Base-by-base conservation (phyloP, 2,797 vertebrate species). In the Enteromius treurensis region DNA sequence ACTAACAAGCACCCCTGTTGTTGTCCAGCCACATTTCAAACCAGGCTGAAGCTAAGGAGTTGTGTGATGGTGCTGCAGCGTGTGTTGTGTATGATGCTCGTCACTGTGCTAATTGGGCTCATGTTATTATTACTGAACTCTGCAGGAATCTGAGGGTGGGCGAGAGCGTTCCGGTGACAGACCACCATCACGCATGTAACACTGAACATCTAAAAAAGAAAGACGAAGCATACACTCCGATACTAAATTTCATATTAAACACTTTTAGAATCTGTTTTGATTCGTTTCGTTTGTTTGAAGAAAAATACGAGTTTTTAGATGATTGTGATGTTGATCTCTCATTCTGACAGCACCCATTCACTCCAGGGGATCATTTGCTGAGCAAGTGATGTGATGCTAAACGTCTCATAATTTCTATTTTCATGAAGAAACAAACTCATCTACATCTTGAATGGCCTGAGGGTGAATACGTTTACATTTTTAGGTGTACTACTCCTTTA, bases 1-100 rank as follows among this genome's bases (percentile, higher is more conserved):
- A 42, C 65, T 79, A 65, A 65, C 47, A 69, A 81, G 77, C 82
- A 17, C 26, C 3, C 14, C 14, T 82, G 79, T 23, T 49, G 79
- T 51, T 78, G 40, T 79, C 32, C 77, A 77, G 65, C 21, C 49
- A 77, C 47, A 69, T 85, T 85, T 55, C 60, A 83, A 70, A 23
- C 55, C 70, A 21, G 69, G 45, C 47, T 51, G 73, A 83, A 83
- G 67, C 65, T 55, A 85, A 65, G 29, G 60, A 79, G 80, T 69
- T 78, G 45, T 32, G 49, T 32, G 79, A 60, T 2, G 29, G 37
- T 83, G 47, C n/a, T 55, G 23, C 45, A 68, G 58, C 53, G 55
- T 2, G 42, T 42, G 45, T 49, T 64, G 14, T 69, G 47, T 68
- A 1, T 75, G 51, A n/a, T 14, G 37, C 15, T 45, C 37, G 32